A percentile compares a stretch with the other conserved stretches of the same genome.
Evolutionary conservation across 30 jellyfish, hydroid and myxozoan genomes (phyloP).

Genomic region (Hydractinia symbiolongicarpus): DNA sequence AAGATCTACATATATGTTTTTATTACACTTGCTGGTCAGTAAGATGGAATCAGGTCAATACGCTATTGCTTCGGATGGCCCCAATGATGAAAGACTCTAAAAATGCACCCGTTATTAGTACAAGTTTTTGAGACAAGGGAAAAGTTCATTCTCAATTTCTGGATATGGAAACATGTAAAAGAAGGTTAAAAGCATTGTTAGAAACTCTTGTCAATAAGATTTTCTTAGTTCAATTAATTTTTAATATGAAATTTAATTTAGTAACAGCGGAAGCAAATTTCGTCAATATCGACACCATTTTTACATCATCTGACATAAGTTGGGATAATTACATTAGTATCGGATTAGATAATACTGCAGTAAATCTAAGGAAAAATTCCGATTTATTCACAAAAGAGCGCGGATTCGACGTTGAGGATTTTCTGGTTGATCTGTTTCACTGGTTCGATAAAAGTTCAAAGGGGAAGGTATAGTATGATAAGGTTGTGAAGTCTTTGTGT

Average conservation of each 20-base stretch:
- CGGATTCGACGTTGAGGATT: constrained; percentile 5
- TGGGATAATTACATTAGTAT: constrained; percentile 7
- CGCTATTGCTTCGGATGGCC: background rate
- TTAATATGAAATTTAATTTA: too few species aligned
- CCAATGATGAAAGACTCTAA: constrained; percentile 5
- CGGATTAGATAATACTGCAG: constrained; percentile 1
- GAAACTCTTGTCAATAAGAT: too few species aligned
- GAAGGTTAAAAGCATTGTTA: too few species aligned
- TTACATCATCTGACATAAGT: background rate
- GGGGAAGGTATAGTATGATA: background rate
- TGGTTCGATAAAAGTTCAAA: constrained; percentile 9
- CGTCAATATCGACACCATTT: background rate
- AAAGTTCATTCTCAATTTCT: background rate
- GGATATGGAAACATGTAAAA: constrained; percentile 3
- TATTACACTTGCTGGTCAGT: background rate
- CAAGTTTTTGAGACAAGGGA: constrained; percentile 5
- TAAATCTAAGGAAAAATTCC: background rate
- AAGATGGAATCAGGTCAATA: background rate
- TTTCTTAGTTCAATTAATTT: too few species aligned
- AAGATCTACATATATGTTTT: background rate
- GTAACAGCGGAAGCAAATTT: background rate
- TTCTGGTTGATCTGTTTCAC: background rate
- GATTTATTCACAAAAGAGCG: background rate
- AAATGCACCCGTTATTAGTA: constrained; percentile 1
- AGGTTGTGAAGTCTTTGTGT: too few species aligned